Evolutionary conservation across 2,113 vertebrate genomes (phyloP).

Genomic region (Eudyptes chrysolophus): DNA sequence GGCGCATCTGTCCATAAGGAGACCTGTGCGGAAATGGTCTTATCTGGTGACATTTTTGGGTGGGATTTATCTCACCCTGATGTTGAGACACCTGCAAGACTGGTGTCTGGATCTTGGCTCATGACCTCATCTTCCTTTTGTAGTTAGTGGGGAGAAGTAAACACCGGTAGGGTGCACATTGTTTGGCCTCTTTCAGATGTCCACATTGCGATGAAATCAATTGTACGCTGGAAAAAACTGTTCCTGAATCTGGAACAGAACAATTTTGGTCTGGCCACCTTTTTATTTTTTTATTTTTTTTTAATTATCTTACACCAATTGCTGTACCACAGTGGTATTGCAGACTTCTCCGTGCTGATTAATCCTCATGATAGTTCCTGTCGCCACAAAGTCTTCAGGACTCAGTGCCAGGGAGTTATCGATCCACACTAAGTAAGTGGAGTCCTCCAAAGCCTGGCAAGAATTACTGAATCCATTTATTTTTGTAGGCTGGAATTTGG

Average conservation of each 20-base stretch:
- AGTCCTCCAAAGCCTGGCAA: not conserved
- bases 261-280: not conserved
- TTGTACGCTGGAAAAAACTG: not conserved
- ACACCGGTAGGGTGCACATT: not conserved
- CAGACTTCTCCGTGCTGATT: not conserved
- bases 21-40: not conserved
- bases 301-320: not conserved
- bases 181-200: not conserved
- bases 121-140: constrained; percentile 21
- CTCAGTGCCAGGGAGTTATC: not conserved
- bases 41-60: not conserved
- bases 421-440: not conserved
- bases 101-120: not conserved
- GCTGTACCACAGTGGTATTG: not conserved
- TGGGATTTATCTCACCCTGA: not conserved
- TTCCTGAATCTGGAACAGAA: not conserved
- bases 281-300: not conserved
- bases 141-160: not conserved
- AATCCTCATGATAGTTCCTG: not conserved
- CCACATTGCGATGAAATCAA: not conserved
- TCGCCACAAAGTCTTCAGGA: not conserved
- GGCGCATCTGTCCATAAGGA: not conserved
- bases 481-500: not conserved
- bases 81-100: not conserved
- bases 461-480: not conserved